Evolutionary conservation across 2,113 vertebrate genomes (phyloP), one percentile per base, ranked within the genome.

Genomic region (Okapia johnstoni): DNA sequence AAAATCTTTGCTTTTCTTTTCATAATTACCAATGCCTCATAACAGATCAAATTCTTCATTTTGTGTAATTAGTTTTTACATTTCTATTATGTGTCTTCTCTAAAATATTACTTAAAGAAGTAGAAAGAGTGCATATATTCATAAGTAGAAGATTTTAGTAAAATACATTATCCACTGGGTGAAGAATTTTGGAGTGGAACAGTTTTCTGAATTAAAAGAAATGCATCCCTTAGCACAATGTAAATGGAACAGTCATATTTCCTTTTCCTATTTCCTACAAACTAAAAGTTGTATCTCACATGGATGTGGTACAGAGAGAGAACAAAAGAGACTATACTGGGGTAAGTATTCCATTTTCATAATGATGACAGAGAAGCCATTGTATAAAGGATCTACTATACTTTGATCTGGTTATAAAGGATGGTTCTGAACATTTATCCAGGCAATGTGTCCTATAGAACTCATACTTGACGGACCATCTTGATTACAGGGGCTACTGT

Each of bases 1-100:
- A 90, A 87, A 94, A 97, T 95, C 40, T 97, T 95, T 96, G 81
- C 90, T 97, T 97, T 96, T 46, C 81, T 96, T 95, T 96, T 88
- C 61, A 60, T 94, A 95, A 79, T 97, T 93, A 96, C 81, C 96
- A 97, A 43, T 83, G 60, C 50, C 33, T 93, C 94, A 91, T 88
- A 85, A 91, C 61, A 50, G 28, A 93, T 40, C 63, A 91, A 85
- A 77, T 94, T 95, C 36, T 91, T 30, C 1, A 79, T 91, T 90
- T 94, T 21, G 1, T 83, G 88, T 88, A 88, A 91, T 94, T 88
- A 19, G 4, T 2, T 70, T 93, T 52, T 95, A 48, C 66, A 86
- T 94, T 92, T 95, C 46, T 93, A 58, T 28, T 43, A 48, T 25
- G 2, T 66, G 3, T 81, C 33, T 66, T 48, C 40, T 81, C 8